Evolutionary conservation across 1,140 invertebrate genomes (phyloP).

Genomic region (Sipha flava): DNA sequence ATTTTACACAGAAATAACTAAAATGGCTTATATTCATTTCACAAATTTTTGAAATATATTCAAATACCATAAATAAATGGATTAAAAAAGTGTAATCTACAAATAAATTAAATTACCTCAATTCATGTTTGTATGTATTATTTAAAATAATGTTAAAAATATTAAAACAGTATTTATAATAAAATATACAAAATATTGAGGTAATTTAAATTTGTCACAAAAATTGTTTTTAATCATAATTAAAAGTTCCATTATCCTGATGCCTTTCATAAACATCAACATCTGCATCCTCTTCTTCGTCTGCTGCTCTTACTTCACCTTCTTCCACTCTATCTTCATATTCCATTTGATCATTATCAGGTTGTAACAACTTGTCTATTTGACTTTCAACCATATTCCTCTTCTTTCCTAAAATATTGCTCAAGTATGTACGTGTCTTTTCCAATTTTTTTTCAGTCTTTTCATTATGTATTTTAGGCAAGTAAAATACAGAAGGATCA

Average conservation of each 20-base stretch:
- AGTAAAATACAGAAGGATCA: slow-evolving; percentile 78
- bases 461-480: slow-evolving; percentile 63
- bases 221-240: slow-evolving; percentile 17
- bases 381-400: slow-evolving; percentile 26
- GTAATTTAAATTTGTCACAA: background rate
- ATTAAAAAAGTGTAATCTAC: background rate
- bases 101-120: background rate
- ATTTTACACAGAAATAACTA: background rate
- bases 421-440: slow-evolving; percentile 15
- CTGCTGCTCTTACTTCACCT: background rate
- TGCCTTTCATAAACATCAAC: background rate
- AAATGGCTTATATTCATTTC: background rate
- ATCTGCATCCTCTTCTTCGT: slow-evolving; percentile 29
- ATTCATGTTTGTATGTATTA: background rate
- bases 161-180: background rate
- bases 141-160: background rate
- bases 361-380: slow-evolving; percentile 15
- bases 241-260: background rate
- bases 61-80: slow-evolving; percentile 23
- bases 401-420: slow-evolving; percentile 17
- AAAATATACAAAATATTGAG: slow-evolving; percentile 5
- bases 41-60: background rate
- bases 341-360: slow-evolving; percentile 9
- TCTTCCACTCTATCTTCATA: slow-evolving; percentile 14
- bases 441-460: slow-evolving; percentile 49